Evolutionary conservation across 2,113 vertebrate species (phyloP).

Genomic region (Zapus hudsonius): DNA sequence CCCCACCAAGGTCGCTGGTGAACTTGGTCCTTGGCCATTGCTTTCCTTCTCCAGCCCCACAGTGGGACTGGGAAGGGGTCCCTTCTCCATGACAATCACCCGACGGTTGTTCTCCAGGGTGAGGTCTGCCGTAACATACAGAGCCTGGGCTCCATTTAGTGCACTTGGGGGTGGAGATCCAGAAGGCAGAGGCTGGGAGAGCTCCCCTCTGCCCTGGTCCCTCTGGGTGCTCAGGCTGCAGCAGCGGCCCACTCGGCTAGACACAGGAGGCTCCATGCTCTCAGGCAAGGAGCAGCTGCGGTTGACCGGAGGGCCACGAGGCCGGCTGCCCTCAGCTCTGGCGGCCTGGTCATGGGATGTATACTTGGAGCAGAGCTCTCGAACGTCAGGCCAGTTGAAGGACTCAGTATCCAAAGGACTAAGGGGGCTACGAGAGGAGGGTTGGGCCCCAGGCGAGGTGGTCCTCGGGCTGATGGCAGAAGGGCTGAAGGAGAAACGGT

Average conservation of each 20-base stretch:
- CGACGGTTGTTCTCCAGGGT: conserved; percentile 81
- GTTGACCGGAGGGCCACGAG: conserved; percentile 42
- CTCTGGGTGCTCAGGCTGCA: conserved; percentile 52
- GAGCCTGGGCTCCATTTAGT: neutral
- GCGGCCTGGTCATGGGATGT: neutral
- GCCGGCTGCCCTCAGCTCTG: conserved; percentile 54
- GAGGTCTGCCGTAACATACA: conserved; percentile 82
- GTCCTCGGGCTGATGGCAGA: conserved; percentile 66
- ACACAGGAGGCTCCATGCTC: conserved; percentile 74
- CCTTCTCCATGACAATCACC: conserved; percentile 88
- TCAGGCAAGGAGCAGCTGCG: conserved; percentile 85
- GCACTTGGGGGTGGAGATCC: neutral
- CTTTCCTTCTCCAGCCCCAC: conserved; percentile 57
- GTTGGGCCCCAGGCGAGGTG: conserved; percentile 27
- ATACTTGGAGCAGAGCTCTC: conserved; percentile 92
- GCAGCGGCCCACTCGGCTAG: conserved; percentile 21
- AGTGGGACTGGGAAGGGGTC: neutral
- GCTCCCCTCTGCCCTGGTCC: neutral
- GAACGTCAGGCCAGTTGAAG: conserved; percentile 94
- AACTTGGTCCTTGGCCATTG: conserved; percentile 85
- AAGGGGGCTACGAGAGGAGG: conserved; percentile 78
- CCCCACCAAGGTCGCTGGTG: conserved; percentile 86
- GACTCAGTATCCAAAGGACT: conserved; percentile 86
- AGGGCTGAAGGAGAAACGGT: conserved; percentile 76
- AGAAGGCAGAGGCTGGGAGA: neutral